These are phyloP conservation scores for Machaerirhynchus nigripectus DNA, from an alignment of 2,113 vertebrate species.

Conservation along the genomic window DNA sequence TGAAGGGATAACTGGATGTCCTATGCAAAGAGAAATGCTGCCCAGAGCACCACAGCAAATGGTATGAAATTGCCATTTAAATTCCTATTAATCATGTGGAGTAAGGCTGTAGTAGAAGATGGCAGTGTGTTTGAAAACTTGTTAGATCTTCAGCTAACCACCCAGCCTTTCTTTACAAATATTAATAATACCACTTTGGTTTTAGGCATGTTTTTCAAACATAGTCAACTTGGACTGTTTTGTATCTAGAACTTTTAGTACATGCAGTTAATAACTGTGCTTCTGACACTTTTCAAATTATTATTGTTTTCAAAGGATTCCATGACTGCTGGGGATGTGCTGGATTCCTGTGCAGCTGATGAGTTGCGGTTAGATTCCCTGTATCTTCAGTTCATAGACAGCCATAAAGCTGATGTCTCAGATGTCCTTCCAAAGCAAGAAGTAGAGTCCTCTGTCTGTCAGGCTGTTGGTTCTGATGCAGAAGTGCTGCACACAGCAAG, in stretches of 20 bases:
- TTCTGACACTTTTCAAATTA: neutral
- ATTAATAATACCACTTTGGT: neutral
- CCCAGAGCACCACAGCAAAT: slow-evolving; percentile 66
- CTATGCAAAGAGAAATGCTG: slow-evolving; percentile 45
- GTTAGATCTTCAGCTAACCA: neutral
- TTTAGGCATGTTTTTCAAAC: neutral
- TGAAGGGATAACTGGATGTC: slow-evolving; percentile 54
- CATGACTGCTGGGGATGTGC: slow-evolving; percentile 39
- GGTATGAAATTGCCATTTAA: slow-evolving; percentile 52
- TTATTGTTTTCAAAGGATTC: slow-evolving; percentile 60
- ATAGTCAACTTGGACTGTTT: neutral
- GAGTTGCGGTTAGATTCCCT: slow-evolving; percentile 53
- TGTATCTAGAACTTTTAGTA: neutral
- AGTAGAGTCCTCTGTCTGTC: slow-evolving; percentile 55
- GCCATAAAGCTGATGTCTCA: slow-evolving; percentile 1
- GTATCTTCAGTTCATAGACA: slow-evolving; percentile 41
- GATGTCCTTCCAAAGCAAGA: slow-evolving; percentile 40
- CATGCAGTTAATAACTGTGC: neutral
- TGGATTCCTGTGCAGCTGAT: neutral
- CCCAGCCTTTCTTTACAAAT: neutral
- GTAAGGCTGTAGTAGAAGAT: neutral
- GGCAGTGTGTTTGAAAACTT: neutral
- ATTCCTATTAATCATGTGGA: neutral
- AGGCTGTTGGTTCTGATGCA: slow-evolving; percentile 20
- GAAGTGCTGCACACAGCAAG: slow-evolving; percentile 24